Evolutionary conservation across 2,888 invertebrate genomes (phyloP).

Genomic region (Drosophila incognita): DNA sequence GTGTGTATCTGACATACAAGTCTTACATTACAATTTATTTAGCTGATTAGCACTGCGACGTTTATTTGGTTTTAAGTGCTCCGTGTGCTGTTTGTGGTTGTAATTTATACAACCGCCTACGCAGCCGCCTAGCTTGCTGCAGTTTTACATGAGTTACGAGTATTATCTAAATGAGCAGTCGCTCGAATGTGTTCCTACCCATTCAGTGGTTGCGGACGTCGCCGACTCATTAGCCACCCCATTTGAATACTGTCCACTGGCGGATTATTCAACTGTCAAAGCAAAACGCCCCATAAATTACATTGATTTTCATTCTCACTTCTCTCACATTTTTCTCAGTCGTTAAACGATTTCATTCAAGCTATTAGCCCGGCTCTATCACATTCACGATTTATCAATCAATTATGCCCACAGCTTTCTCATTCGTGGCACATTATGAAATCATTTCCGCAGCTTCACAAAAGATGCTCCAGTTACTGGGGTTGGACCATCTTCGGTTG

Average conservation of each 20-base stretch:
- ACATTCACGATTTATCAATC: conserved; percentile 37
- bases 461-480: background rate
- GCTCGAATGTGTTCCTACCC: conserved; percentile 24
- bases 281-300: conserved; percentile 17
- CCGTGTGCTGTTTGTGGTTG: conserved; percentile 65
- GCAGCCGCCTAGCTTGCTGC: conserved; percentile 35
- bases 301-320: conserved; percentile 6
- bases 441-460: conserved; percentile 44
- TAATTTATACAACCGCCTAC: conserved; percentile 71
- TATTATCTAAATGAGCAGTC: conserved; percentile 58
- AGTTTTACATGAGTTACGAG: conserved; percentile 44
- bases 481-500: conserved; percentile 18
- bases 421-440: conserved; percentile 43
- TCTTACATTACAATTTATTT: conserved; percentile 56
- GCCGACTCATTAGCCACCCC: conserved; percentile 42
- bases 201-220: background rate
- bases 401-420: conserved; percentile 33
- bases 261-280: conserved; percentile 43
- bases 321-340: conserved; percentile 33
- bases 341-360: conserved; percentile 52
- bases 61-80: conserved; percentile 58
- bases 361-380: conserved; percentile 37
- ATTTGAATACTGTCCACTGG: conserved; percentile 39
- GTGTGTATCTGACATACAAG: conserved; percentile 34
- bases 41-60: conserved; percentile 65